Conservation (phyloP, 2,797 vertebrate genomes). For the Onychomys arenicola region DNA sequence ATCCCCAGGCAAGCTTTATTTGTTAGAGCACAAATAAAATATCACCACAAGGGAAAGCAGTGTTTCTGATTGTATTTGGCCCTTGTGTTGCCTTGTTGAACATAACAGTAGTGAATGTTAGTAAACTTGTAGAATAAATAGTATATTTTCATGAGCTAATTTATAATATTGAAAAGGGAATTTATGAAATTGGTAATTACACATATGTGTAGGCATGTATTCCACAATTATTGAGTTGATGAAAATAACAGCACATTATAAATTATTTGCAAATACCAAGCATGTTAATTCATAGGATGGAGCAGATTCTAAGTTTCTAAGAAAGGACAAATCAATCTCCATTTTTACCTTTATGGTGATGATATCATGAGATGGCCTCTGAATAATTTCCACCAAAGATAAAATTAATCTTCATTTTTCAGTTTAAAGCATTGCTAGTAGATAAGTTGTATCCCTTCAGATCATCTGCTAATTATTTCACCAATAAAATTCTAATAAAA, state of each 20-base stretch:
- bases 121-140: neutral
- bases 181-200: neutral
- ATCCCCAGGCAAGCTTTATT: too few species aligned
- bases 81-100: neutral
- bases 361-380: conserved; percentile 65
- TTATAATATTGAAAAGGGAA: conserved; percentile 27
- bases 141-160: conserved; percentile 14
- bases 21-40: too few species aligned
- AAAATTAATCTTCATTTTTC: conserved; percentile 82
- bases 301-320: conserved; percentile 24
- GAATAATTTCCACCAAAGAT: conserved; percentile 79
- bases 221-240: conserved; percentile 20
- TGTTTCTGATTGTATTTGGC: neutral
- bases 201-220: neutral
- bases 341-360: neutral
- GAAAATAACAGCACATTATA: neutral
- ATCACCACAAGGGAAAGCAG: too few species aligned
- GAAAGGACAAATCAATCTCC: conserved; percentile 48
- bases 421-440: conserved; percentile 76
- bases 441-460: conserved; percentile 80
- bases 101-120: neutral
- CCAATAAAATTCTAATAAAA: conserved; percentile 83
- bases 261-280: neutral
- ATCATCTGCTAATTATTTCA: conserved; percentile 87
- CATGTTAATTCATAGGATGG: neutral